A percentile compares a stretch with the other conserved stretches of the same genome.
These are phyloP conservation scores for Zaprionus ghesquierei DNA, from an alignment of 1,140 invertebrate genomes.

Conservation along the genomic window DNA sequence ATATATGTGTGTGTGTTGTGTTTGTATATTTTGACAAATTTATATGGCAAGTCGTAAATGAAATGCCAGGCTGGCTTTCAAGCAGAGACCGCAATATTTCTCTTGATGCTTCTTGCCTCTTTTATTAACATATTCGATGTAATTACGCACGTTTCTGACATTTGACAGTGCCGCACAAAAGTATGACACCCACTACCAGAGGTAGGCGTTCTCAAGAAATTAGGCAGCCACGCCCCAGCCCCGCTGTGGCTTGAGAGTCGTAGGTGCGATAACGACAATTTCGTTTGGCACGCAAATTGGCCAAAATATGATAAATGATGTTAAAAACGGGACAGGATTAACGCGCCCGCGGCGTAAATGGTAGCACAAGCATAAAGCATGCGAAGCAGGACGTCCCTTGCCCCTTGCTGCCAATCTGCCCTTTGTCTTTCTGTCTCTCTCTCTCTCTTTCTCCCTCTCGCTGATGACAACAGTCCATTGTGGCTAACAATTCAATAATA, in stretches of 20 bases:
- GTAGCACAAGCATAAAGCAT: background rate
- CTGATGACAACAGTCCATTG: conserved; percentile 26
- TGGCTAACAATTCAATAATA: conserved; percentile 40
- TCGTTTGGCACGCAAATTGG: conserved; percentile 61
- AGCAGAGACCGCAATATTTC: conserved; percentile 55
- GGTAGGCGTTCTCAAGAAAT: conserved; percentile 18
- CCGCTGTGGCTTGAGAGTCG: too few species aligned
- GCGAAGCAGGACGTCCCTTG: background rate
- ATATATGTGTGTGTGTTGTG: background rate
- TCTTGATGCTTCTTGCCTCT: conserved; percentile 33
- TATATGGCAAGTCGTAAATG: conserved; percentile 64
- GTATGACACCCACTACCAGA: background rate
- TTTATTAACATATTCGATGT: conserved; percentile 76
- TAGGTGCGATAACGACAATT: conserved; percentile 31
- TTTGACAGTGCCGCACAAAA: conserved; percentile 49
- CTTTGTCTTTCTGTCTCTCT: too few species aligned
- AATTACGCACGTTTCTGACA: conserved; percentile 77
- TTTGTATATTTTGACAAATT: conserved; percentile 44
- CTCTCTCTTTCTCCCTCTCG: background rate
- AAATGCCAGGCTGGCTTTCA: conserved; percentile 38
- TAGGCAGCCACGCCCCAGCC: conserved; percentile 37
- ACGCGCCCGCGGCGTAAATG: conserved; percentile 30
- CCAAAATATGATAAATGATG: conserved; percentile 75
- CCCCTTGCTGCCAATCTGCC: too few species aligned
- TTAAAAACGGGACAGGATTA: conserved; percentile 65